Percentiles rank a stretch among this genome's conserved stretches.
These are phyloP conservation scores for Tylochromis polylepis DNA, from an alignment of 2,113 vertebrate genomes.

Conservation along the genomic window DNA sequence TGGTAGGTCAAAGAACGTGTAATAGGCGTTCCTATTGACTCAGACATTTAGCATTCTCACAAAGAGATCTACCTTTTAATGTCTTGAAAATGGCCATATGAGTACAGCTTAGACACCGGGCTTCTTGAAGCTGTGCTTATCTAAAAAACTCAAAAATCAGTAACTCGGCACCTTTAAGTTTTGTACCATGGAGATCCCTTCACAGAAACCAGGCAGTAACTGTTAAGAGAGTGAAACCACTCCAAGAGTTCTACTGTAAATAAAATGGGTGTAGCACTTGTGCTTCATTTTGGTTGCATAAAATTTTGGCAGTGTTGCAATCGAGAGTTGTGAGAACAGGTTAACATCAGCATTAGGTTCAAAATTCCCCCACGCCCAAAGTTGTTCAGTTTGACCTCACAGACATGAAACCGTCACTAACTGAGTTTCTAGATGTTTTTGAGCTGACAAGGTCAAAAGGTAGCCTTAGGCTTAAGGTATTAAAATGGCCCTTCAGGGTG, in stretches of 20 bases:
- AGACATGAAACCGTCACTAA: rapidly evolving
- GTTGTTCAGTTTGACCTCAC: background rate
- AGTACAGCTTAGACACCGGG: background rate
- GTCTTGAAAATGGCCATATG: rapidly evolving
- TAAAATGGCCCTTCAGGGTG: background rate
- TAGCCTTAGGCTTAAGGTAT: background rate
- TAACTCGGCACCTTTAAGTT: background rate
- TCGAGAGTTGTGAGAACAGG: background rate
- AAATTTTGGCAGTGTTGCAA: background rate
- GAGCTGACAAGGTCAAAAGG: background rate
- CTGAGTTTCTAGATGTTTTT: background rate
- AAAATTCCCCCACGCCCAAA: background rate
- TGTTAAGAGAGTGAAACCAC: background rate
- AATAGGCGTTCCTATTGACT: rapidly evolving
- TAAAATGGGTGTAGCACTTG: background rate
- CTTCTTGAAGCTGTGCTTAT: background rate
- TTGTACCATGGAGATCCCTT: background rate
- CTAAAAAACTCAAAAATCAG: background rate
- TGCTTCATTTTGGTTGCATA: background rate
- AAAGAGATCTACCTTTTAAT: background rate
- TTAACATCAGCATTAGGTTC: background rate
- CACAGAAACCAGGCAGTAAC: rapidly evolving
- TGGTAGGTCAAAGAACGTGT: background rate
- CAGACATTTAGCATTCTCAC: background rate
- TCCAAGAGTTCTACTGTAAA: background rate